phyloP scores from a whole-genome alignment of 2,888 invertebrate genomes.

The Drosophila hamatofila region DNA sequence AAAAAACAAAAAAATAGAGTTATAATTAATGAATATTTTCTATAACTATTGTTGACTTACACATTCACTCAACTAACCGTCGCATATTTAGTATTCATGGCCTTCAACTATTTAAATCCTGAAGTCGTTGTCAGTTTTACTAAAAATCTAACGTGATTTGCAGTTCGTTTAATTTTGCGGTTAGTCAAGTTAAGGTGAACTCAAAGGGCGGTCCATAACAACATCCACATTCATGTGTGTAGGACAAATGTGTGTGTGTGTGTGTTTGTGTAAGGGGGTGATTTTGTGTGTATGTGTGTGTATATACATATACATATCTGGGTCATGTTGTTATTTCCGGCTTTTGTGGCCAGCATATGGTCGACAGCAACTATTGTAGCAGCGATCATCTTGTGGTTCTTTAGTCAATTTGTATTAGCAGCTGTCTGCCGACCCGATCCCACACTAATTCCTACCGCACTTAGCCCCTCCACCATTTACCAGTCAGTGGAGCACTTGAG shows the following conservation, averaged over 20 bases:
- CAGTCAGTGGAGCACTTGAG: conserved; percentile 19
- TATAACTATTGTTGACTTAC: no score
- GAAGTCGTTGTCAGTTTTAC: not conserved
- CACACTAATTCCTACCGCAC: not conserved
- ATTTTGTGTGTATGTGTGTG: conserved; percentile 12
- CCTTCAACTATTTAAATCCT: conserved; percentile 2
- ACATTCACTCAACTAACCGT: not conserved
- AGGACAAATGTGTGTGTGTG: conserved; percentile 7
- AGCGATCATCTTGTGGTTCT: conserved; percentile 65
- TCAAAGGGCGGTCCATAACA: conserved; percentile 41
- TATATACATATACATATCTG: conserved; percentile 54
- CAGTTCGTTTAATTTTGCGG: conserved; percentile 38
- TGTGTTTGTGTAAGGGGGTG: conserved; percentile 2
- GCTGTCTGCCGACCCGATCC: conserved; percentile 17
- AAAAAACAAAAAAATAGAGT: not conserved
- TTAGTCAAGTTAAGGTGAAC: conserved; percentile 38
- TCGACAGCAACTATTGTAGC: conserved; percentile 29
- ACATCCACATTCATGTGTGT: conserved; percentile 15
- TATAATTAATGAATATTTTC: not conserved
- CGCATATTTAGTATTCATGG: conserved; percentile 10
- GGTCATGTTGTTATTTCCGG: conserved; percentile 78
- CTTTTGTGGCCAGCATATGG: conserved; percentile 67
- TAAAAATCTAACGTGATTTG: conserved; percentile 42
- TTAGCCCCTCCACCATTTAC: not conserved
- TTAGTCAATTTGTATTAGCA: conserved; percentile 69